These are phyloP conservation scores for Oreotrochilus melanogaster DNA, from an alignment of 2,113 vertebrate genomes.

Conservation along the genomic window DNA sequence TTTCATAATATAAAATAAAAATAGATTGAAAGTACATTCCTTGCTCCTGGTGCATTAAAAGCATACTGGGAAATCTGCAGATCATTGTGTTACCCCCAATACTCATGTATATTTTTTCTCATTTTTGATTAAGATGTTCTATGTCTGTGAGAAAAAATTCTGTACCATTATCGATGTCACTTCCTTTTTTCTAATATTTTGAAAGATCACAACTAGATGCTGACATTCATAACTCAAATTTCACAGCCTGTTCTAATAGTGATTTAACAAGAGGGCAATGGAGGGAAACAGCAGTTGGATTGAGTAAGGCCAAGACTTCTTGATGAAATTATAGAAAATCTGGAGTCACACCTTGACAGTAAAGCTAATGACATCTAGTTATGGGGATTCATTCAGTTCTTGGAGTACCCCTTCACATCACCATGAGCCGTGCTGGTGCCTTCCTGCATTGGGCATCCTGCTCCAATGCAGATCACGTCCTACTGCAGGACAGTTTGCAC, in stretches of 20 bases:
- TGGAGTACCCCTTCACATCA: background rate
- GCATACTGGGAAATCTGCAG: background rate
- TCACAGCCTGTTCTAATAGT: background rate
- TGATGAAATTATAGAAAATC: background rate
- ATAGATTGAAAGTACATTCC: background rate
- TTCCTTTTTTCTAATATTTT: background rate
- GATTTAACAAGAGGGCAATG: background rate
- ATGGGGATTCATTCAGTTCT: background rate
- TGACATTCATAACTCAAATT: background rate
- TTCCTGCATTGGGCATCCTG: background rate
- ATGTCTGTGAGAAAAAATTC: background rate
- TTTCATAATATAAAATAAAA: background rate
- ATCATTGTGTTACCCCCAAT: background rate
- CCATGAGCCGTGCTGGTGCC: background rate
- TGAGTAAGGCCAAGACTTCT: background rate
- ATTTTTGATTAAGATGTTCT: background rate
- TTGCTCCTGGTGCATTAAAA: background rate
- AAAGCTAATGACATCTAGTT: background rate
- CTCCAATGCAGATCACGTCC: background rate
- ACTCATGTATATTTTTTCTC: background rate
- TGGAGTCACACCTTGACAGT: background rate
- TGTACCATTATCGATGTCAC: background rate
- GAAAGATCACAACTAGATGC: background rate
- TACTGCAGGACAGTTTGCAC: background rate
- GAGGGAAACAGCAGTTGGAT: background rate